Percentiles rank a stretch among this genome's conserved stretches.
phyloP scores from a whole-genome alignment of 2,113 vertebrate species.

The Bucco capensis region DNA sequence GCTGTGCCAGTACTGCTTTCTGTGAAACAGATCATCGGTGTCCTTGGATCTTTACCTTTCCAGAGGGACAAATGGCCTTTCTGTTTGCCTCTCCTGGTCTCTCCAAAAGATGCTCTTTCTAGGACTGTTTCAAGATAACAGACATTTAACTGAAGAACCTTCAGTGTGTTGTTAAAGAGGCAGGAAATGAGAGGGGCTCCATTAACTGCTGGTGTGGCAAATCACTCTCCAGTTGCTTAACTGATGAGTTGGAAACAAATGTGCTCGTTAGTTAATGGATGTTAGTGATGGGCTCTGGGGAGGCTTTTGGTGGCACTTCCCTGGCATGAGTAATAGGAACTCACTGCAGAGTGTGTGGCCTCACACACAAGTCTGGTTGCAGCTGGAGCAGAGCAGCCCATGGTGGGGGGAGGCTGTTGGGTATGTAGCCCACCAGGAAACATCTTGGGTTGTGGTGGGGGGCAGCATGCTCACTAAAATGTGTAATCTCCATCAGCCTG shows the following conservation, averaged over 20 bases:
- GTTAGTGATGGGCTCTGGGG: neutral
- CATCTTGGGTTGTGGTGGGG: accelerated
- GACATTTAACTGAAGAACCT: neutral
- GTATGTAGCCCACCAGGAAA: neutral
- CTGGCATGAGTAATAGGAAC: accelerated
- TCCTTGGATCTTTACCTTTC: neutral
- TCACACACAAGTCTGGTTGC: accelerated
- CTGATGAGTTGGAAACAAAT: neutral
- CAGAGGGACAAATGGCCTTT: neutral
- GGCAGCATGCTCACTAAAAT: neutral
- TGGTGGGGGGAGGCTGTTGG: no score
- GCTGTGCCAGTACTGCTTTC: neutral
- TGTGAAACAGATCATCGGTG: neutral
- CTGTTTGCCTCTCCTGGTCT: neutral
- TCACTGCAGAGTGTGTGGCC: neutral
- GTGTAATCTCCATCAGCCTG: neutral
- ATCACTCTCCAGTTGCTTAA: neutral
- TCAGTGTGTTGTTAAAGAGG: neutral
- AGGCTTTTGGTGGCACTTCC: neutral
- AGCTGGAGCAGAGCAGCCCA: accelerated
- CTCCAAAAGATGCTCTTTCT: neutral
- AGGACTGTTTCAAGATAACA: neutral
- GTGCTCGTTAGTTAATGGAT: neutral
- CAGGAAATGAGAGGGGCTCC: neutral
- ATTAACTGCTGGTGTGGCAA: neutral